These are phyloP conservation scores for Catocala fraxini DNA, from an alignment of 2,888 invertebrate genomes.

Conservation along the genomic window DNA sequence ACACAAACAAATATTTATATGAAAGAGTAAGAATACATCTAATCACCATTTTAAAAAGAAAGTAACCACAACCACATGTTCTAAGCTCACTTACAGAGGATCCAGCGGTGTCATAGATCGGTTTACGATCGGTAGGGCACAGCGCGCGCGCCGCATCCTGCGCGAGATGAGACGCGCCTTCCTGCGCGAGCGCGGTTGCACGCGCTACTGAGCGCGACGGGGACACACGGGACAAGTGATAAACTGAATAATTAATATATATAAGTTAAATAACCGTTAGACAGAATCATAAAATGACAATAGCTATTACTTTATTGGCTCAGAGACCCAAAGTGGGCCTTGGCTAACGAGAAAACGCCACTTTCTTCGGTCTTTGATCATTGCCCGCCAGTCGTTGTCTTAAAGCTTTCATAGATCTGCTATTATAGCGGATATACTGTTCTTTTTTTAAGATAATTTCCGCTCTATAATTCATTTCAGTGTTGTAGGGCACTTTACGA, in stretches of 20 bases:
- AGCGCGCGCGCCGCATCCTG: conserved; percentile 81
- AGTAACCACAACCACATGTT: conserved; percentile 26
- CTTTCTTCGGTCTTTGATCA: no score
- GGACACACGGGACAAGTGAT: conserved; percentile 47
- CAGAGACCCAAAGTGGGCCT: no score
- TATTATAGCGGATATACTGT: no score
- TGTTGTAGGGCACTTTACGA: no score
- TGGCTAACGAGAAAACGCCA: no score
- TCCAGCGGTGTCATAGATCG: conserved; percentile 60
- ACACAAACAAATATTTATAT: neutral
- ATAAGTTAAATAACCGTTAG: no score
- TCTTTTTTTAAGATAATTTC: no score
- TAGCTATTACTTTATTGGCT: no score
- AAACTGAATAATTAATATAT: neutral
- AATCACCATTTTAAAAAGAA: conserved; percentile 16
- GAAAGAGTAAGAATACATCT: conserved; percentile 14
- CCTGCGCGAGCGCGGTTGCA: conserved; percentile 85
- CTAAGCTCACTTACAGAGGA: conserved; percentile 66
- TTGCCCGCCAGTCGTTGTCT: no score
- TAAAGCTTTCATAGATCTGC: no score
- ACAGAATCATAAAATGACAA: no score
- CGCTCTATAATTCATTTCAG: no score
- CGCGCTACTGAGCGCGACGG: conserved; percentile 83
- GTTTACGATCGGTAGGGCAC: conserved; percentile 54
- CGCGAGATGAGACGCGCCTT: conserved; percentile 85